Base-by-base conservation (phyloP, 2,113 vertebrate genomes). In the Butastur rufipennis region DNA sequence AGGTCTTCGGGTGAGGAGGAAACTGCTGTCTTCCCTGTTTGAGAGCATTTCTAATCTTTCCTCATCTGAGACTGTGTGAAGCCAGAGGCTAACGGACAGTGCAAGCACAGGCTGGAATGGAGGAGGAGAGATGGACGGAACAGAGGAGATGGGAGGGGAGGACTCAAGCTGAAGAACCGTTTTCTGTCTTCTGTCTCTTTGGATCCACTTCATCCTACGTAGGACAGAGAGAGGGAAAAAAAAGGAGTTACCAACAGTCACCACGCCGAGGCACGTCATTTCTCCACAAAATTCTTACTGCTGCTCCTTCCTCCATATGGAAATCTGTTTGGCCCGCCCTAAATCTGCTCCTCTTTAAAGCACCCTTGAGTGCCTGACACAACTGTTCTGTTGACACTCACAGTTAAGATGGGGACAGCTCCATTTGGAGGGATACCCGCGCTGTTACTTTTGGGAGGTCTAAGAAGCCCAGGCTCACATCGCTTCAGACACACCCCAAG, bases 121-220 rank as follows among this genome's bases (percentile, higher is more conserved):
- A 97, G 73, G 84, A 88, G 79, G 84, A 96, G 74, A 95, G 86
- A 93, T 87, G 96, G 96, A 96, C 86, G 94, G 95, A 90, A 90
- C 40, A 79, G 32, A 91, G 80, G 62, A 95, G 81, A 86, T 56
- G 42, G 91, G 67, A 97, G 18, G 77, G 65, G 48, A 87, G 25
- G 86, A 93, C 91, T 98, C 98, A 98, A 93, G 98, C 98, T 23
- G 98, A 98, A 18, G 98, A 98, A 86, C 98, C 98, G 0, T 98
- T 98, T 97, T 98, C 98, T 97, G 98, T 98, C 96, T 98, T 98
- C 98, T 98, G 98, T 91, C 98, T 97, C 97, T 98, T 98, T 97
- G 98, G 98, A 97, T 98, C 98, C 77, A 97, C 98, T 97, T 98
- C 98, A 97, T 98, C 97, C 98, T 98, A 94, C 5, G 10, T 9